phyloP scores from a whole-genome alignment of 23 tunicate genomes.

The Corella eumyota region DNA sequence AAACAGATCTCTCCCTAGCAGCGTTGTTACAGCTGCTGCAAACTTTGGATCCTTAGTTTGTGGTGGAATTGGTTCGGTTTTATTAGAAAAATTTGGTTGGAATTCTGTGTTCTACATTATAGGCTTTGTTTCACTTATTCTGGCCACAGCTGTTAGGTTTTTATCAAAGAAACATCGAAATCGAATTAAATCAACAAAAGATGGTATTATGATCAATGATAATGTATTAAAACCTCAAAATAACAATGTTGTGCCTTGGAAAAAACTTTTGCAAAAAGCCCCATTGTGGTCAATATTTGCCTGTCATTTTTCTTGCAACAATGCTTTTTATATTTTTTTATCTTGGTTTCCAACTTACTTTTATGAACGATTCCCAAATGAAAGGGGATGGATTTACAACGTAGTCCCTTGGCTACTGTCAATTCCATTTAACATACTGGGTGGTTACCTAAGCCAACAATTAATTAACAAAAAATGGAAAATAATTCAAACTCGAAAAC shows the following conservation, averaged over 20 bases:
- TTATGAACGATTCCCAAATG: conserved; percentile 67
- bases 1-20: conserved; percentile 57
- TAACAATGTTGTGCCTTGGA: conserved; percentile 85
- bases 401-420: conserved; percentile 89
- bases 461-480: conserved; percentile 23
- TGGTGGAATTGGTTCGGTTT: conserved; percentile 76
- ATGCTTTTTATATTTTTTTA: conserved; percentile 56
- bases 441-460: conserved; percentile 68
- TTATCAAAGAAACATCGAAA: no score
- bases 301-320: conserved; percentile 73
- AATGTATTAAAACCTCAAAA: no score
- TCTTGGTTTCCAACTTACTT: conserved; percentile 91
- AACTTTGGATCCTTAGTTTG: conserved; percentile 82
- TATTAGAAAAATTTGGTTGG: conserved; percentile 71
- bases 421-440: conserved; percentile 58
- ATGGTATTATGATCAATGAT: no score
- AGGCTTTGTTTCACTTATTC: conserved; percentile 33
- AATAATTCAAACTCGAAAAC: conserved; percentile 55
- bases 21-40: conserved; percentile 57
- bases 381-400: conserved; percentile 73
- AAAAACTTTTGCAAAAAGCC: conserved; percentile 30
- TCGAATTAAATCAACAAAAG: no score
- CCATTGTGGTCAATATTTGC: conserved; percentile 60
- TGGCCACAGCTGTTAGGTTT: conserved; percentile 17
- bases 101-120: conserved; percentile 59